Evolutionary conservation across 2,113 vertebrate species (phyloP), one percentile per base, ranked within the genome.

Genomic region (Serilophus lunatus): DNA sequence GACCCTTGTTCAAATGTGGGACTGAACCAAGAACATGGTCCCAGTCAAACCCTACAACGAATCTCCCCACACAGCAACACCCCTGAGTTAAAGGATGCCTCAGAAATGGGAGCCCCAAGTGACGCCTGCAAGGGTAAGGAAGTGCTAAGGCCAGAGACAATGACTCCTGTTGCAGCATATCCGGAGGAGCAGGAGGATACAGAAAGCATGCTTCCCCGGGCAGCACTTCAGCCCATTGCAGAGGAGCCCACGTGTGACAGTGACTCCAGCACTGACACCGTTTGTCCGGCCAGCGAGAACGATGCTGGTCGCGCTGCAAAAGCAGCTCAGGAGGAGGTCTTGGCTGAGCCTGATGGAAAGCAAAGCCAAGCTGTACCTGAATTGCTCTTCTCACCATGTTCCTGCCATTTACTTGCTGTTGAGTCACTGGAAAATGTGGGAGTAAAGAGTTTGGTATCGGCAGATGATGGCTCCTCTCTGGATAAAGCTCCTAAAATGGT

Each of bases 401-500:
- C 19, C 10, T 86, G 72, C 82, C 10, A 0, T 82, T 83, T 47
- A 44, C 68, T 5, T 23, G n/a, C 50, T 61, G 79, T 79, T 51
- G 61, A 96, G 86, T 90, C 69, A 76, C 74, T 82, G 70, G 82
- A 68, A 70, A 33, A 90, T 42, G 31, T 49, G 65, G 91, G 74
- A 80, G 76, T 44, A 14, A 83, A 70, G 78, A 84, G 77, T 82
- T 77, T 61, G 18, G 70, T 83, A 42, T 94, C 63, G 1, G 94
- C 92, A 65, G 53, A 68, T 12, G 93, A 91, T n/a, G 94, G 82
- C 35, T 84, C 23, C 17, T 83, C 96, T 35, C 91, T 81, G 87
- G 95, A 96, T 77, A 72, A 97, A 33, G 87, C 92, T 93, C 92
- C 97, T 13, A 88, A 97, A 61, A 94, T 8, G 36, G 91, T 97